Base-by-base conservation (phyloP, 1,140 invertebrate species). In the Scaptomyza graminum region DNA sequence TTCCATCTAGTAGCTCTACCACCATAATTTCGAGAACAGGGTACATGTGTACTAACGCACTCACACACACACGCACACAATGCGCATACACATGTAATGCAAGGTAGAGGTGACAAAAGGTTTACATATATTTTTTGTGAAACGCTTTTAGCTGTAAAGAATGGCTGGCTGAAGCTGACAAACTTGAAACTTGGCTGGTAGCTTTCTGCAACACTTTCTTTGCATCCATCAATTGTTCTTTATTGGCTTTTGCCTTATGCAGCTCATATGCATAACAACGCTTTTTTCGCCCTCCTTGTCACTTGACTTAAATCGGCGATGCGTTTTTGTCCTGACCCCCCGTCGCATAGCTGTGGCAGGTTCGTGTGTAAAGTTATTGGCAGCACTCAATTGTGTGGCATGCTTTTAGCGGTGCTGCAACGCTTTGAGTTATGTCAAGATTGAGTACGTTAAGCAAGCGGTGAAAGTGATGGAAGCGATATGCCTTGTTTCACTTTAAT, bases 191-290 rank as follows among this genome's bases (percentile, higher is more conserved):
- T 43, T 55, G 52, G 43, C 37, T 55, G 12, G 22, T 7, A 25
- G 37, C 52, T n/a, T n/a, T 43, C 18, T 22, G 18, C 5, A 6
- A 12, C 16, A 18, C 22, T 11, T 31, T 18, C 13, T 13, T 15
- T 12, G 13, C 55, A 31, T 11, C 41, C 41, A 12, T 16, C 55
- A 31, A 57, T 16, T 57, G 41, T 28, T 46, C 41, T 9, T 8
- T 41, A 43, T 41, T 41, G 37, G 52, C 52, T 22, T 41, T 55
- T 41, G 12, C 52, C 31, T 55, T 55, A 25, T 55, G 52, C 52
- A 55, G 18, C 52, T 43, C 37, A 25, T 43, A 5, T 25, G 52
- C 37, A 50, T 50, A 15, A 9, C 25, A 7, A 7, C 25, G 12
- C 7, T 12, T 18, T 5, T 5, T 3, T 9, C 31, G 8, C 3